A percentile compares a stretch with the other conserved stretches of the same genome.
Conservation (phyloP, 2,113 vertebrate genomes). For the Hystrix brachyura region DNA sequence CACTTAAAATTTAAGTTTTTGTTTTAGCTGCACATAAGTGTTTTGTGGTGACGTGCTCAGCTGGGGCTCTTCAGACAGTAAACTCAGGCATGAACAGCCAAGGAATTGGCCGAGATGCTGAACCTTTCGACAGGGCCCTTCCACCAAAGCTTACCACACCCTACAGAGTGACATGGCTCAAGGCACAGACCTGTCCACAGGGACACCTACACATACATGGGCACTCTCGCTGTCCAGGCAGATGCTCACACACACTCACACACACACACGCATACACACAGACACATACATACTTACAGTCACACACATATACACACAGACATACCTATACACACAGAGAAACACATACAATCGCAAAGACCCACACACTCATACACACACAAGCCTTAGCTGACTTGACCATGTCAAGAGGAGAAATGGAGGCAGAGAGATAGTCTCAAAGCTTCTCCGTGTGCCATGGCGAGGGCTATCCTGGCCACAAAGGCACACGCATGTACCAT, state of each 20-base stretch:
- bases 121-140: accelerated
- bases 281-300: background rate
- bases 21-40: background rate
- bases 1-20: background rate
- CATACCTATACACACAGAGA: background rate
- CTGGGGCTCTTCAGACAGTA: background rate
- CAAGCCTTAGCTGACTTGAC: background rate
- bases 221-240: background rate
- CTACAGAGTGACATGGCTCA: background rate
- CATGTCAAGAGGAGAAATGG: background rate
- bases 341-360: background rate
- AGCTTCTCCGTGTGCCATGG: background rate
- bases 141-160: background rate
- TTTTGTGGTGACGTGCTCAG: background rate
- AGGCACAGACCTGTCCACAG: background rate
- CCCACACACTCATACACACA: background rate
- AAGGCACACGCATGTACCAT: too few relatives aligned
- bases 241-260: background rate
- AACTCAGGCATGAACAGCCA: background rate
- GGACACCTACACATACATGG: background rate
- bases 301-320: background rate
- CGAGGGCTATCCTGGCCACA: background rate
- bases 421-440: background rate
- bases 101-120: background rate
- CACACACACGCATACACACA: background rate